phyloP scores from a whole-genome alignment of 1,140 invertebrate genomes.

The Cyclargus thomasi region DNA sequence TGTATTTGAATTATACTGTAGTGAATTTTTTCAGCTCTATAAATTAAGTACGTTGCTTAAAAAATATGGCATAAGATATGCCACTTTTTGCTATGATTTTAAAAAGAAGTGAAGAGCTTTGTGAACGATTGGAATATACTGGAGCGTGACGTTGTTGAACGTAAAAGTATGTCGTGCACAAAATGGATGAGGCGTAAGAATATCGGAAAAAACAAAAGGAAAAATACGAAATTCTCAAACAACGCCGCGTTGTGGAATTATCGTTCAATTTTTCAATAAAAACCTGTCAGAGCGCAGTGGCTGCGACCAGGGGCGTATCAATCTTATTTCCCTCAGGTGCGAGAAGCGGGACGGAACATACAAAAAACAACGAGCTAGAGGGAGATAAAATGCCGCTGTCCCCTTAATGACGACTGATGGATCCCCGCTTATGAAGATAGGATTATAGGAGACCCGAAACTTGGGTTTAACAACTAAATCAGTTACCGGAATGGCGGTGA shows the following conservation, averaged over 20 bases:
- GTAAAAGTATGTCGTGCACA: not conserved
- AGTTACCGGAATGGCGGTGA: slow-evolving; percentile 40
- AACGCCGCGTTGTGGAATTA: slow-evolving; percentile 53
- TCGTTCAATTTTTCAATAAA: slow-evolving; percentile 71
- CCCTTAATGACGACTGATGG: slow-evolving; percentile 68
- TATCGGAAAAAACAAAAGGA: slow-evolving; percentile 32
- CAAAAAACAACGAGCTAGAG: slow-evolving; percentile 22
- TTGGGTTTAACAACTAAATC: slow-evolving; percentile 49
- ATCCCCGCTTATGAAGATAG: slow-evolving; percentile 56
- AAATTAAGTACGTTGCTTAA: not conserved
- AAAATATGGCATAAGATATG: not conserved
- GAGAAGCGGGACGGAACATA: slow-evolving; percentile 28
- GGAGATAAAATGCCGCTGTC: slow-evolving; percentile 35
- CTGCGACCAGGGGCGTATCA: slow-evolving; percentile 51
- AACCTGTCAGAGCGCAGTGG: slow-evolving; percentile 53
- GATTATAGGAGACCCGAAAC: slow-evolving; percentile 48
- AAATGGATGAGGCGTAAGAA: slow-evolving; percentile 27
- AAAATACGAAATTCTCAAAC: slow-evolving; percentile 52
- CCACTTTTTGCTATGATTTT: not conserved
- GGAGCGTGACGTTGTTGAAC: not conserved
- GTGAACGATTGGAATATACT: too few species aligned
- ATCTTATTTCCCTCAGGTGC: slow-evolving; percentile 63
- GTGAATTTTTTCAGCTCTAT: too few species aligned
- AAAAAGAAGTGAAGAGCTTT: too few species aligned
- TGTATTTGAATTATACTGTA: not conserved